Evolutionary conservation across 2,888 invertebrate genomes (phyloP).

Genomic region (Perdita meconis): DNA sequence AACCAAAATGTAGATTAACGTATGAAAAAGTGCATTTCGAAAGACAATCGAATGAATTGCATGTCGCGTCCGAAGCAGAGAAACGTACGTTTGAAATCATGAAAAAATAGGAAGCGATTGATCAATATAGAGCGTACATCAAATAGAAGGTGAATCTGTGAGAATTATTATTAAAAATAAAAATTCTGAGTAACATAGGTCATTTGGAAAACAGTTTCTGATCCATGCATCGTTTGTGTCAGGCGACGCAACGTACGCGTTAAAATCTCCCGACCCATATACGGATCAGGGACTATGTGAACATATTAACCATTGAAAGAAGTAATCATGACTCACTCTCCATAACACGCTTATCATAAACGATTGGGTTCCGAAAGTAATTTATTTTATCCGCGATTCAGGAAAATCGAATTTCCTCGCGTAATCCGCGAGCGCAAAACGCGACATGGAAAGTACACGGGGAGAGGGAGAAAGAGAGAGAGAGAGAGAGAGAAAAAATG

Average conservation of each 20-base stretch:
- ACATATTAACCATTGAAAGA: not conserved
- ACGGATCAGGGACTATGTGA: not conserved
- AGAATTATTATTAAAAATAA: too few species aligned
- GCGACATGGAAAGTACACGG: too few species aligned
- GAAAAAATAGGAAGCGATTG: too few species aligned
- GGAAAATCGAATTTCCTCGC: not conserved
- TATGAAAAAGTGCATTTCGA: not conserved
- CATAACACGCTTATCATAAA: not conserved
- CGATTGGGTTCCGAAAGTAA: not conserved
- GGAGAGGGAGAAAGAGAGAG: not conserved
- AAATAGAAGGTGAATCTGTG: too few species aligned
- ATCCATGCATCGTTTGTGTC: too few species aligned
- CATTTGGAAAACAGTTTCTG: too few species aligned
- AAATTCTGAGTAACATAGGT: too few species aligned
- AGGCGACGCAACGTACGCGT: not conserved
- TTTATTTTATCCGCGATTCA: not conserved
- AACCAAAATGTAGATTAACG: slow-evolving; percentile 65
- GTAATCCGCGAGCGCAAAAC: too few species aligned
- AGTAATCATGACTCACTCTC: not conserved
- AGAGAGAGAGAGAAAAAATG: not conserved
- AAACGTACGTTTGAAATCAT: too few species aligned
- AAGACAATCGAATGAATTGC: not conserved
- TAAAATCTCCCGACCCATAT: too few species aligned
- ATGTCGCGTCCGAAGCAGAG: too few species aligned
- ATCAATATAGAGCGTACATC: too few species aligned